Base-by-base conservation (phyloP, 1,140 invertebrate genomes). In the Macrostomum lignano region DNA sequence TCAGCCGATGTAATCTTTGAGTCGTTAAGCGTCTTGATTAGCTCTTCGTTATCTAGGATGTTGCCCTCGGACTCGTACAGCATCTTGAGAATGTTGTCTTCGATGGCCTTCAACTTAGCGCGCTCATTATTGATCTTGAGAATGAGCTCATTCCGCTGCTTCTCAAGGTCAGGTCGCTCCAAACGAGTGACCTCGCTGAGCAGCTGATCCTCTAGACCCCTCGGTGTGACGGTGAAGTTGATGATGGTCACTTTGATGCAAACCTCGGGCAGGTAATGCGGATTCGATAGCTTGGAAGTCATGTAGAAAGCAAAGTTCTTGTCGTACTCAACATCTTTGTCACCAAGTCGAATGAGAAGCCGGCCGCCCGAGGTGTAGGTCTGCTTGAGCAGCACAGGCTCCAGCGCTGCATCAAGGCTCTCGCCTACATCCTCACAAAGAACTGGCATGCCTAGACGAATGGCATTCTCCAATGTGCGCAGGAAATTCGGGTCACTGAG, bases 121-220 rank as follows among this genome's bases (percentile, higher is more conserved):
- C 74, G 77, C 45, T 82, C 77, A 0, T 67, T 55, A 39, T 78
- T 78, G 37, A 82, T 81, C 38, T 69, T 67, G 2, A 69, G 63
- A 33, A 79, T 72, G 6, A 81, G 55, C 50, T 77, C 69, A 33
- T 68, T 73, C 22, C 75, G 62, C 51, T 71, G 65, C 36, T 66
- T 53, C 51, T 81, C 76, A 26, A 82, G 55, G 39, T 78, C 76
- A 2, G 74, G 74, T 33, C 73, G 55, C 56, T 81, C 75, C 33
- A 60, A 40, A 11, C 49, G 44, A 10, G 58, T 55, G 6, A 58
- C 52, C 37, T 58, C 55, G 42, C 53, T 55, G 23, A 17, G 55
- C 26, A 84, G 53, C 49, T 81, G 76, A 53, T 82, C 76, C 48
- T 82, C 75, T 4, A 84, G 56, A 1, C 76, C 76, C 17, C 45